phyloP scores from a whole-genome alignment of 2,797 vertebrate genomes.

The Pangasius mekongensis region DNA sequence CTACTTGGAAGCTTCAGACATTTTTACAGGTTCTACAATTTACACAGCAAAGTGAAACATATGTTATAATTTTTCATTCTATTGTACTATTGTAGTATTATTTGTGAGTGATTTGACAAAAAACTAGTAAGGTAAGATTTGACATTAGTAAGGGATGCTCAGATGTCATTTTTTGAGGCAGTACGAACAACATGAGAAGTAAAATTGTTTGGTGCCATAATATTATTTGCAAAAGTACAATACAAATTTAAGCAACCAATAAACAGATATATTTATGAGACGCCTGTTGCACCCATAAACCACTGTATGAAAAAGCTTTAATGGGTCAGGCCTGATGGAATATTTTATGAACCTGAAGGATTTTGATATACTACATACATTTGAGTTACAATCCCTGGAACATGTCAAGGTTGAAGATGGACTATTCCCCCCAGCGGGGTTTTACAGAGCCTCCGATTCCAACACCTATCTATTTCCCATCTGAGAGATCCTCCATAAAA shows the following conservation, averaged over 20 bases:
- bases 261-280: neutral
- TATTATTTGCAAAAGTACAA: neutral
- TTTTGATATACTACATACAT: conserved; percentile 51
- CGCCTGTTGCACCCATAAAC: neutral
- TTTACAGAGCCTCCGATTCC: conserved; percentile 43
- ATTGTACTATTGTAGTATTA: neutral
- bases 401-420: conserved; percentile 44
- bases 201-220: neutral
- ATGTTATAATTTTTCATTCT: neutral
- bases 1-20: neutral
- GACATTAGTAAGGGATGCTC: neutral
- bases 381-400: conserved; percentile 53
- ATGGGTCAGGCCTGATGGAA: conserved; percentile 50
- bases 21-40: neutral
- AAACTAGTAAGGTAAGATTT: neutral
- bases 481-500: conserved; percentile 55
- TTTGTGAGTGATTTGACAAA: neutral
- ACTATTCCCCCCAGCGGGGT: conserved; percentile 23
- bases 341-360: conserved; percentile 57
- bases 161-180: neutral
- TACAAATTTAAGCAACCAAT: neutral
- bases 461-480: conserved; percentile 53
- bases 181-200: neutral
- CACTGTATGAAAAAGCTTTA: neutral
- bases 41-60: neutral